Base-by-base conservation (phyloP, 35 echinoderm and acorn worm species). In the Eucidaris tribuloides region DNA sequence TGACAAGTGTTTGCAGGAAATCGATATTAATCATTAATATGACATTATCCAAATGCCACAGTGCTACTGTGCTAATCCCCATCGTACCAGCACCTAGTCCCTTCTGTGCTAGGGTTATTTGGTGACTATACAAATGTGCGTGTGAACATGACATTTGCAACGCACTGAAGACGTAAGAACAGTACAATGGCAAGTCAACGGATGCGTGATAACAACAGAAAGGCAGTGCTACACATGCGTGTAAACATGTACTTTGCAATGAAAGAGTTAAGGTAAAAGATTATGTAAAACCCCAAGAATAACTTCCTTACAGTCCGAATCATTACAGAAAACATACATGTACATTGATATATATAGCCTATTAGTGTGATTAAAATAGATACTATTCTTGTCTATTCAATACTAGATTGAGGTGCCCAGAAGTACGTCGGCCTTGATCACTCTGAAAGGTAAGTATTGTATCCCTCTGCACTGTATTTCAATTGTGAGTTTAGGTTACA, bases 381-480 rank as follows among this genome's bases (percentile, higher is more conserved):
- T 13, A 61, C 32, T 24, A 36, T 36, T 71, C 7, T 17, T 74
- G 38, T 42, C 11, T 74, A 1, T 41, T 43, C 25, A 9, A 74
- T n/a, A n/a, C n/a, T n/a, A n/a, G 68, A 74, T 74, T 43, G 68
- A 74, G 41, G 37, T 36, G 44, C 68, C 38, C 7, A 44, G 35
- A 32, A 74, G 44, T 33, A 74, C 68, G 9, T 35, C 36, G 24
- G 68, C 68, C 9, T 22, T 74, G 1, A 40, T 74, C 35, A 74
- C 68, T 25, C 68, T 74, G 7, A 74, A 38, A 74, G 68, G 68
- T 74, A 44, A 42, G 36, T 74, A n/a, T 52, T 52, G n/a, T n/a
- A n/a, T n/a, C n/a, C n/a, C n/a, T n/a, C n/a, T n/a, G n/a, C n/a
- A n/a, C n/a, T n/a, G n/a, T n/a, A n/a, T n/a, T n/a, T n/a, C n/a